Evolutionary conservation across 2,113 vertebrate species (phyloP).

Genomic region (Charadrius vociferus): DNA sequence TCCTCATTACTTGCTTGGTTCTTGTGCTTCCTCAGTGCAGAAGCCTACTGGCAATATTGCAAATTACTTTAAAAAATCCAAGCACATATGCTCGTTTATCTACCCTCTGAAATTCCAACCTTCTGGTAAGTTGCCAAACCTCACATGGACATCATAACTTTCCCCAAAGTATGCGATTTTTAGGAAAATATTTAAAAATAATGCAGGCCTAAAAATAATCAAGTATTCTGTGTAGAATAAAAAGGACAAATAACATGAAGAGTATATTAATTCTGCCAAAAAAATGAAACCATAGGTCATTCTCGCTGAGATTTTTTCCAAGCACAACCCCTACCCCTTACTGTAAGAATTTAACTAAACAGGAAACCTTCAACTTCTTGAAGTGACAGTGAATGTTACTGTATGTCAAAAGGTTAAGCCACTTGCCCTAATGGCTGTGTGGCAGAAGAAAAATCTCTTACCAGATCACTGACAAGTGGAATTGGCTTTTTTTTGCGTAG

Average conservation of each 20-base stretch:
- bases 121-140: background rate
- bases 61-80: constrained; percentile 37
- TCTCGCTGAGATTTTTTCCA: background rate
- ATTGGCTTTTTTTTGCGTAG: constrained; percentile 95
- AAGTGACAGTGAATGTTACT: background rate
- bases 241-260: background rate
- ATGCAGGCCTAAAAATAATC: background rate
- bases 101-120: background rate
- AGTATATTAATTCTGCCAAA: background rate
- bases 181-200: background rate
- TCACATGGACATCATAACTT: background rate
- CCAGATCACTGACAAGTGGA: constrained; percentile 96
- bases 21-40: background rate
- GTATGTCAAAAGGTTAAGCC: background rate
- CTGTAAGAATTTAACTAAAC: background rate
- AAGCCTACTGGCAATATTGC: constrained; percentile 36
- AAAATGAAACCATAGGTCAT: background rate
- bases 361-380: background rate
- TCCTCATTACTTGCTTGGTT: constrained; percentile 8
- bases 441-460: constrained; percentile 73
- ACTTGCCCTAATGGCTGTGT: background rate
- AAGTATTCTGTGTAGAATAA: background rate
- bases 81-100: constrained; percentile 14
- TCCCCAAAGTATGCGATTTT: background rate
- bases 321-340: background rate